Evolutionary conservation across 2,113 vertebrate genomes (phyloP).

Genomic region (Notechis scutatus): DNA sequence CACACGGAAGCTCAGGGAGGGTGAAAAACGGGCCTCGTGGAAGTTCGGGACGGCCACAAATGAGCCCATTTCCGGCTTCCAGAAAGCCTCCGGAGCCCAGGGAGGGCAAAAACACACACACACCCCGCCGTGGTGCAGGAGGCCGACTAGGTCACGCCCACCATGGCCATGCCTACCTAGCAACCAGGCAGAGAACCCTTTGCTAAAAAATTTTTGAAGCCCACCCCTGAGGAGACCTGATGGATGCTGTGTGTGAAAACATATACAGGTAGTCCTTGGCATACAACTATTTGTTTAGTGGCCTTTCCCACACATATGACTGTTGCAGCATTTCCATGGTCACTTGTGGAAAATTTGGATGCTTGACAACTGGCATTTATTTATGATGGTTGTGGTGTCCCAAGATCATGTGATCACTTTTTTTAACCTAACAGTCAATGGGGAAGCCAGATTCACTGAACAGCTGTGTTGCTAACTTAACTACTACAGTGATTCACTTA

Average conservation of each 20-base stretch:
- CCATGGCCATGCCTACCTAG: too few relatives aligned
- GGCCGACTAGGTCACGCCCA: too few relatives aligned
- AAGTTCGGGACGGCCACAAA: too few relatives aligned
- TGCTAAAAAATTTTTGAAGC: too few relatives aligned
- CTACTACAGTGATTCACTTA: neutral
- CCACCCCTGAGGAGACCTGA: neutral
- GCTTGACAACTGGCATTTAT: neutral
- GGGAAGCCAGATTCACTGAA: neutral
- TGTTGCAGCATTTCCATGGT: neutral
- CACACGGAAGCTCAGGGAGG: too few relatives aligned
- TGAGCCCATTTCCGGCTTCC: too few relatives aligned
- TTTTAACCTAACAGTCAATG: neutral
- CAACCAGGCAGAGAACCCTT: too few relatives aligned
- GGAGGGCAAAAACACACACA: too few relatives aligned
- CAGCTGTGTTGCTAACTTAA: neutral
- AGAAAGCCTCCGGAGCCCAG: too few relatives aligned
- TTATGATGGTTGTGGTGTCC: neutral
- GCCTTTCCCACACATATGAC: neutral
- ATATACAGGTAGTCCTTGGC: neutral
- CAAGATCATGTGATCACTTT: neutral
- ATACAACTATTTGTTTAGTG: neutral
- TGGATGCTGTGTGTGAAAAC: neutral
- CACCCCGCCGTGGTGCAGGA: too few relatives aligned
- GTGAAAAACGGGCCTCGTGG: too few relatives aligned
- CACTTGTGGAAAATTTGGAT: neutral